Conservation (phyloP, 2,113 vertebrate species). For the Aldabrachelys gigantea region DNA sequence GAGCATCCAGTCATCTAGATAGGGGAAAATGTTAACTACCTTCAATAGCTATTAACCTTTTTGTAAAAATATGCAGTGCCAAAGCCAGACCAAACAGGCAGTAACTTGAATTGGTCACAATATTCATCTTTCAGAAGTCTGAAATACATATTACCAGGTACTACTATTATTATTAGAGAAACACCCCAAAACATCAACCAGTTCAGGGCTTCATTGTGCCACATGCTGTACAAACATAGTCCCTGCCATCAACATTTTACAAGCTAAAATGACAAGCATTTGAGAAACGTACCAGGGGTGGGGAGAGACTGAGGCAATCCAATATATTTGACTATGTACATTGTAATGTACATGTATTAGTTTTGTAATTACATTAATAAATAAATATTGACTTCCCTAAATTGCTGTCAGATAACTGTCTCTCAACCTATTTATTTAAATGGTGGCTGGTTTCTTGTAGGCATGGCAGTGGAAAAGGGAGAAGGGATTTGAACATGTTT, state of each 20-base stretch:
- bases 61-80: background rate
- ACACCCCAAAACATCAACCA: background rate
- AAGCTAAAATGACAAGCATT: background rate
- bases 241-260: background rate
- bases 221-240: background rate
- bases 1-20: slow-evolving; percentile 25
- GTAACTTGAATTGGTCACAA: background rate
- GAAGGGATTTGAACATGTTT: background rate
- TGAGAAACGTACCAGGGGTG: background rate
- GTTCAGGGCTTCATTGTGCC: background rate
- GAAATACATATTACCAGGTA: background rate
- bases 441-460: background rate
- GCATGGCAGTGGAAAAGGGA: background rate
- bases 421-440: background rate
- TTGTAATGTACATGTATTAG: background rate
- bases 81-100: slow-evolving; percentile 24
- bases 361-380: background rate
- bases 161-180: background rate
- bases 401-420: background rate
- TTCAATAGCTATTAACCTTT: slow-evolving; percentile 1
- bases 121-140: background rate
- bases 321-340: background rate
- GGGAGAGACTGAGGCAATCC: background rate
- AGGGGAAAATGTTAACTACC: slow-evolving; percentile 14
- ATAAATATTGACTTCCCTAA: background rate